Evolutionary conservation across 2,113 vertebrate species (phyloP), one percentile per base, ranked within the genome.

Genomic region (Dipodomys spectabilis): DNA sequence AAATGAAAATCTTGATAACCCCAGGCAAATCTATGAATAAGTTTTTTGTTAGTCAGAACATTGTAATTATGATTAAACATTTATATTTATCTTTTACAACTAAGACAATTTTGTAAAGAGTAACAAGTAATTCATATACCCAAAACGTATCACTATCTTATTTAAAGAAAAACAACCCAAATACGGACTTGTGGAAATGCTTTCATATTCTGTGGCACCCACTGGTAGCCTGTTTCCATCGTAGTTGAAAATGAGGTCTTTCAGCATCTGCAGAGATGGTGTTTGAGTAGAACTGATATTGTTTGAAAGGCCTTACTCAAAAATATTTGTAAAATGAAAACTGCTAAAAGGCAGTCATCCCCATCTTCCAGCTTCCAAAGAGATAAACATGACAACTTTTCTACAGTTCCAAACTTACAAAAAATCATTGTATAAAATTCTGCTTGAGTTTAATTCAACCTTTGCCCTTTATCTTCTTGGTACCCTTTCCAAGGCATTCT

Each of bases 1-100:
- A 35, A 60, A 44, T 72, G 69, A 94, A 90, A 94, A 83, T 74
- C 44, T 94, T 94, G 69, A 62, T 92, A 69, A 32, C 15, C 23
- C 90, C 15, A 49, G 71, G 67, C 9, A 77, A 79, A 86, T 86
- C 60, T 88, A 30, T 80, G 45, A 91, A 88, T 53, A 62, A 16
- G 60, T 62, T 83, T 86, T 84, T 25, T 7, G 28, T 64, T 81
- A 72, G 57, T 83, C 9, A 79, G 57, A 92, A 64, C 62, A 64
- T 23, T 64, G 23, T 53, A 11, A 28, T 82, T 86, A 67, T 94
- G 90, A 16, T 78, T 93, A 77, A 90, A 77, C 30, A 28, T 45
- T 75, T 44, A 16, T 57, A 57, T 16, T 57, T 16, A 57, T 57
- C 12, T 57, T 57, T 57, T 16, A 57, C 15, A 60, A 67, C 88